A percentile compares a stretch with the other conserved stretches of the same genome.
These are phyloP conservation scores for Phalera bucephala DNA, from an alignment of 2,888 invertebrate species.

Conservation along the genomic window DNA sequence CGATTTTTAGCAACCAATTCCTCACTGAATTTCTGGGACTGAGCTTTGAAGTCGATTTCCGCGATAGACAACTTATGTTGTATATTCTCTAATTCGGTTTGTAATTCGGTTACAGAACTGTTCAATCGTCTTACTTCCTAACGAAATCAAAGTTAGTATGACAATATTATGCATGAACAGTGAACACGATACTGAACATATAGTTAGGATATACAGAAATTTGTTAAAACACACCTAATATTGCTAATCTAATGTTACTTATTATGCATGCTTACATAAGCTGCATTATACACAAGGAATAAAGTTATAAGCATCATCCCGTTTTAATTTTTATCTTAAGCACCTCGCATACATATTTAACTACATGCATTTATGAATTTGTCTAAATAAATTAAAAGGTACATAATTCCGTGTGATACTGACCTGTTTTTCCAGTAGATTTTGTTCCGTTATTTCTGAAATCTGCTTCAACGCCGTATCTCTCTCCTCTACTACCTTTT, in stretches of 20 bases:
- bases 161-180: constrained; percentile 5
- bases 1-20: constrained; percentile 42
- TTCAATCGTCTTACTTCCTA: constrained; percentile 53
- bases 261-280: neutral
- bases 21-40: constrained; percentile 44
- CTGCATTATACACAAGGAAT: neutral
- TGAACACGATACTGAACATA: too few species aligned
- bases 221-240: neutral
- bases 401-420: constrained; percentile 30
- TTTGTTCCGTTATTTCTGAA: constrained; percentile 52
- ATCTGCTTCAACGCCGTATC: constrained; percentile 61
- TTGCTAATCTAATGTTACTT: neutral
- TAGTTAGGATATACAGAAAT: too few species aligned
- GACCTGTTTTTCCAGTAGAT: constrained; percentile 72
- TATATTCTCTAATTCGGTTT: constrained; percentile 50
- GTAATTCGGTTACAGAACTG: constrained; percentile 46
- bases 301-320: neutral
- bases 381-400: neutral
- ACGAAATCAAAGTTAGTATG: constrained; percentile 35
- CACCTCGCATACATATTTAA: too few species aligned
- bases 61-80: constrained; percentile 46
- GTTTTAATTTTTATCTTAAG: neutral
- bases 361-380: neutral
- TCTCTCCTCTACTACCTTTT: constrained; percentile 62
- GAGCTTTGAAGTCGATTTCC: constrained; percentile 38